phyloP scores from a whole-genome alignment of 2,888 invertebrate genomes.

The Drosophila koepferae region DNA sequence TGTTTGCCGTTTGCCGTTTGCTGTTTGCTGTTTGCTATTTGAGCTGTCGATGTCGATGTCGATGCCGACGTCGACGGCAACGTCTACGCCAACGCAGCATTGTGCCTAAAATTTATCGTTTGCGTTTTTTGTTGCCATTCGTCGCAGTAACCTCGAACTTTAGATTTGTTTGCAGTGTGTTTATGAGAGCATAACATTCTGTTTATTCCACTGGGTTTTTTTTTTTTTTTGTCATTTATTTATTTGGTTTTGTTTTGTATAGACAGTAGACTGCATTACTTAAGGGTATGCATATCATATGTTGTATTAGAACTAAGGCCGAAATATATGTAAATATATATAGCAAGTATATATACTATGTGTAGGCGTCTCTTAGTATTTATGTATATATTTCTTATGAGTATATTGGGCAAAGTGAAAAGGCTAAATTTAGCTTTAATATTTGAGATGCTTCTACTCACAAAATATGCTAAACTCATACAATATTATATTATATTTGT shows the following conservation, averaged over 20 bases:
- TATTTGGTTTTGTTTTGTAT: slow-evolving; percentile 17
- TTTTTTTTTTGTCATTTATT: slow-evolving; percentile 33
- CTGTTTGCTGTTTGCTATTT: slow-evolving; percentile 47
- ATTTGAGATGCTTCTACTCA: no score
- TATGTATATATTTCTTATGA: no score
- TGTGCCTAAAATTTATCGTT: slow-evolving; percentile 78
- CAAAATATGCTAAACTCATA: no score
- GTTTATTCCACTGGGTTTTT: slow-evolving; percentile 64
- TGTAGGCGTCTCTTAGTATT: no score
- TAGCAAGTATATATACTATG: neutral
- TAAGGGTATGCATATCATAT: slow-evolving; percentile 22
- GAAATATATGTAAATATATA: neutral
- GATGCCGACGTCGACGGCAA: slow-evolving; percentile 17
- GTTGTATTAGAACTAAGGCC: slow-evolving; percentile 5
- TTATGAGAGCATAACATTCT: slow-evolving; percentile 79
- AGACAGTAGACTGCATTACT: slow-evolving; percentile 11
- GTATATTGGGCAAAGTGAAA: no score
- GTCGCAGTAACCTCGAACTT: slow-evolving; percentile 80
- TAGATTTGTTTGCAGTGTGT: slow-evolving; percentile 80
- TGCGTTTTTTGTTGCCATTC: slow-evolving; percentile 54
- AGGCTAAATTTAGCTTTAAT: no score
- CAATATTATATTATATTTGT: no score
- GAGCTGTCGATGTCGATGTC: slow-evolving; percentile 49
- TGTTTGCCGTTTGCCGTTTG: slow-evolving; percentile 48
- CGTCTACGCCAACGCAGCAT: slow-evolving; percentile 40